Evolutionary conservation across 2,797 vertebrate genomes (phyloP), one percentile per base, ranked within the genome.

Genomic region (Salarias fasciatus): DNA sequence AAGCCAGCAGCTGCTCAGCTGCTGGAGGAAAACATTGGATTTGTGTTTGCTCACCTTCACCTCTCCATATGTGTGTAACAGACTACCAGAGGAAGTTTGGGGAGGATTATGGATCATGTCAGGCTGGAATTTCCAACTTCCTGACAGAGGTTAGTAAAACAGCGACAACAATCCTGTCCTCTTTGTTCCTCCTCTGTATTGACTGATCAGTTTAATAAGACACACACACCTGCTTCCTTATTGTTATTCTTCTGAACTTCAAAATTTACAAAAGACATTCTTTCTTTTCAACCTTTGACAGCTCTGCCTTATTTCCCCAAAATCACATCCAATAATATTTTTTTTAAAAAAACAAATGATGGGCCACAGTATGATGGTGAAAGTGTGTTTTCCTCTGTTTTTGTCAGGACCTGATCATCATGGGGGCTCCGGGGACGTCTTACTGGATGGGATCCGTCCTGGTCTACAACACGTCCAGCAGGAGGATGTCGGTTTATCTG

Each of bases 401-500:
- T 4, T 61, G 10, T 43, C 69, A 99, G 98, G 95, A 97, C 77
- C 91, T 97, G 86, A 95, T 99, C 78, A 93, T 99, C 77, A 95
- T 99, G 93, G 98, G 97, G 58, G 96, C 97, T 15, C 98, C 98
- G 0, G 97, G 97, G 77, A 95, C 95, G 0, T 93, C 80, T 47
- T 97, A 96, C 54, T 99, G 97, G 98, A 96, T 94, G 0, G 98
- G 98, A 15, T 95, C 97, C 15, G 82, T 99, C 63, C 90, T 99
- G 84, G 94, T 97, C 2, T 95, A 91, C 55, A 96, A 96, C 69
- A 93, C 90, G 18, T 91, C 94, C 63, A 89, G 86, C 2, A 79
- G 92, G 60, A 85, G 61, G 29, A 89, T 91, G 69, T 93, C 92
- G 0, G 90, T 89, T 5, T 99, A 95, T 43, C 42, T 93, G 61